phyloP scores from a whole-genome alignment of 2,888 invertebrate genomes.

The Acholoe squamosa region DNA sequence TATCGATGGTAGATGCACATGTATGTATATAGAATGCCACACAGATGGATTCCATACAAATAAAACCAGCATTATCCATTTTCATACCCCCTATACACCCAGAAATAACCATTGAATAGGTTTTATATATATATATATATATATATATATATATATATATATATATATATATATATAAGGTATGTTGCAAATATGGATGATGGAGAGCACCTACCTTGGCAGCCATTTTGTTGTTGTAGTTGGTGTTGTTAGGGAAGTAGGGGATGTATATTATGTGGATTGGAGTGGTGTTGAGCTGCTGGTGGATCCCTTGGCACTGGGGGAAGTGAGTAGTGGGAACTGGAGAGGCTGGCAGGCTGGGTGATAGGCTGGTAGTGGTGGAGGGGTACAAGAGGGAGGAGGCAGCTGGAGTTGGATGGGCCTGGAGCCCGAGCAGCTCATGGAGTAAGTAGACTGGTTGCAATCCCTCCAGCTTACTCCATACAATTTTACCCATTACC shows the following conservation, averaged over 20 bases:
- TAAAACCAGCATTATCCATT: too few relatives aligned
- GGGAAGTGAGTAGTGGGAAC: neutral
- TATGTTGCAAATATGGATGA: too few relatives aligned
- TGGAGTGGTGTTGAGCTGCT: neutral
- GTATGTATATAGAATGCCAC: too few relatives aligned
- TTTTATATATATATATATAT: too few relatives aligned
- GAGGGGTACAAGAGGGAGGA: neutral
- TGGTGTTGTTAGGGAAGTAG: neutral
- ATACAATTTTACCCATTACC: neutral
- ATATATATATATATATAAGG: too few relatives aligned
- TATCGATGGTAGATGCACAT: too few relatives aligned
- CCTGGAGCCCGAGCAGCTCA: neutral
- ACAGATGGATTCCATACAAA: too few relatives aligned
- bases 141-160: too few relatives aligned
- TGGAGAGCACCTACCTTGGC: neutral
- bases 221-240: neutral
- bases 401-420: neutral
- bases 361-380: neutral
- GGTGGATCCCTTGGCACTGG: constrained; percentile 10
- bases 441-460: neutral
- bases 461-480: neutral
- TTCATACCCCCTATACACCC: too few relatives aligned
- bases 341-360: neutral
- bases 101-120: too few relatives aligned
- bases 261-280: neutral